phyloP scores from a whole-genome alignment of 2,113 vertebrate genomes.

The Pogona vitticeps region DNA sequence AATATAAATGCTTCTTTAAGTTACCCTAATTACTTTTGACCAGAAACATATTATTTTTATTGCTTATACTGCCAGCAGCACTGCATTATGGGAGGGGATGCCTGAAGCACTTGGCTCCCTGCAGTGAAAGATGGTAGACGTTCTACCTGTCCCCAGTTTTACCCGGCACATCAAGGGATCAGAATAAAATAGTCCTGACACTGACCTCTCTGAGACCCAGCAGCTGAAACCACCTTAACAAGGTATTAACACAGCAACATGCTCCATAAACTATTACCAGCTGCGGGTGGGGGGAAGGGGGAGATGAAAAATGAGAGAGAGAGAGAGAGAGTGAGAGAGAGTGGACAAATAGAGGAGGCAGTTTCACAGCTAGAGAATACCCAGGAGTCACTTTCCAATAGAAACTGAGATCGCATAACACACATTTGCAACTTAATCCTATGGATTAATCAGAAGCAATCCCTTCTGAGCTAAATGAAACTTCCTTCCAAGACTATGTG shows the following conservation, averaged over 20 bases:
- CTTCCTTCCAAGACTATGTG: neutral
- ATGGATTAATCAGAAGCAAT: neutral
- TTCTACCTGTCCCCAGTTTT: slow-evolving; percentile 68
- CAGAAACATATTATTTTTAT: slow-evolving; percentile 68
- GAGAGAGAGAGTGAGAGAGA: neutral
- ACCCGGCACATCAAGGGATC: slow-evolving; percentile 75
- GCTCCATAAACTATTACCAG: slow-evolving; percentile 75
- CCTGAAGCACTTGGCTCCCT: slow-evolving; percentile 52
- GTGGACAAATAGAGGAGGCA: rapidly evolving
- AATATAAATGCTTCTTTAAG: slow-evolving; percentile 59
- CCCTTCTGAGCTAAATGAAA: neutral
- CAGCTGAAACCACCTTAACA: slow-evolving; percentile 80
- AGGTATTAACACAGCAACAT: slow-evolving; percentile 76
- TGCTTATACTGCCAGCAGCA: slow-evolving; percentile 29
- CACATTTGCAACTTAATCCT: neutral
- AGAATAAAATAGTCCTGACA: slow-evolving; percentile 80
- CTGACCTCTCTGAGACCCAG: slow-evolving; percentile 78
- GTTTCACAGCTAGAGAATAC: slow-evolving; percentile 4
- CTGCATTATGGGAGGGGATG: slow-evolving; percentile 30
- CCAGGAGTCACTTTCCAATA: neutral
- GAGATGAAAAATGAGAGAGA: rapidly evolving
- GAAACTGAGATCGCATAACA: neutral
- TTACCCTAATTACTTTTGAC: slow-evolving; percentile 65
- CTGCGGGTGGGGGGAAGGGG: slow-evolving; percentile 53
- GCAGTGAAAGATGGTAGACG: slow-evolving; percentile 56